A percentile compares a stretch with the other conserved stretches of the same genome.
These are phyloP conservation scores for Trichonephila clavata DNA, from an alignment of 1,140 invertebrate genomes.

Conservation along the genomic window DNA sequence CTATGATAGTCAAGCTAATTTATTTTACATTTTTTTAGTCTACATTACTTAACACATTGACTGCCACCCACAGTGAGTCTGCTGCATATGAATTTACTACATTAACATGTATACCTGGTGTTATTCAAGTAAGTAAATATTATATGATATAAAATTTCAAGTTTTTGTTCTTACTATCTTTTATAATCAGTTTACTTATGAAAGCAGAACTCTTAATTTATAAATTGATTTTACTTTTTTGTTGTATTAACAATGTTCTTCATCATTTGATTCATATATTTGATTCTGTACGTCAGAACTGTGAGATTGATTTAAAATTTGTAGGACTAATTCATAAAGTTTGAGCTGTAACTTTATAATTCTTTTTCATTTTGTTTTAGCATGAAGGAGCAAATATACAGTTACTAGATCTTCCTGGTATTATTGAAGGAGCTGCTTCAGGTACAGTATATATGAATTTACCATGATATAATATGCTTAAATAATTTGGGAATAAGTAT, in stretches of 20 bases:
- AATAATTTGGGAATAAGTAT: too few species aligned
- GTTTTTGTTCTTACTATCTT: too few species aligned
- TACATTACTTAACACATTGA: conserved; percentile 94
- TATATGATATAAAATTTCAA: too few species aligned
- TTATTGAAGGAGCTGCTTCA: conserved; percentile 97
- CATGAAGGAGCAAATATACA: conserved; percentile 99
- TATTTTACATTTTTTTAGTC: conserved; percentile 83
- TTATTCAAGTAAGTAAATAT: conserved; percentile 87
- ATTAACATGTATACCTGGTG: conserved; percentile 99
- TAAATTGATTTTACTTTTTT: too few species aligned
- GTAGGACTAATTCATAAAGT: too few species aligned
- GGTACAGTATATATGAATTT: conserved; percentile 80
- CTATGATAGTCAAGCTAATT: too few species aligned
- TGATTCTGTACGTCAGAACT: too few species aligned
- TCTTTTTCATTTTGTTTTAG: conserved; percentile 69
- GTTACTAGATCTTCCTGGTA: conserved; percentile 96
- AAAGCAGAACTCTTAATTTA: too few species aligned
- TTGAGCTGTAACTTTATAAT: neutral
- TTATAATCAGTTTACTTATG: too few species aligned
- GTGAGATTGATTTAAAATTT: too few species aligned
- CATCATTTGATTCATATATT: too few species aligned
- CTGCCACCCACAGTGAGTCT: conserved; percentile 96
- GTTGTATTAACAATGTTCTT: too few species aligned
- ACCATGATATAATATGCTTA: neutral
- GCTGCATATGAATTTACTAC: conserved; percentile 99